These are phyloP conservation scores for Chiropotes sagulatus DNA, from an alignment of 2,797 vertebrate genomes.

Conservation along the genomic window DNA sequence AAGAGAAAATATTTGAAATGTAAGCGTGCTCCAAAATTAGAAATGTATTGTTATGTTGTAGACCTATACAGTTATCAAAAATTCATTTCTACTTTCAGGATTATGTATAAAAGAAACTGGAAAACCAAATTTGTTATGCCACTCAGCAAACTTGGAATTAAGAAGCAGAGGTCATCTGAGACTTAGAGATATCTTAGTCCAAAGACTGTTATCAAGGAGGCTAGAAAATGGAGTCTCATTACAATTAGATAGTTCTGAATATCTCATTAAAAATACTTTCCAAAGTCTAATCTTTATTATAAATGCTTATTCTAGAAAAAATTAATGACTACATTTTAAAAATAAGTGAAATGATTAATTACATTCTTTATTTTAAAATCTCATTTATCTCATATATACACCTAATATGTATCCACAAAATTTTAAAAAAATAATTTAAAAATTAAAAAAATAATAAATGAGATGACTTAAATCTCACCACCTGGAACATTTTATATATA, in stretches of 20 bases:
- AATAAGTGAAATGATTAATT: too few species aligned
- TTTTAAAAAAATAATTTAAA: too few species aligned
- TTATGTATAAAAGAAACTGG: background rate
- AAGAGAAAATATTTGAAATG: background rate
- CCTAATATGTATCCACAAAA: too few species aligned
- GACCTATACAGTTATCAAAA: background rate
- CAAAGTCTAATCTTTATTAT: background rate
- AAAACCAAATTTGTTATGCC: background rate
- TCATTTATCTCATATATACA: too few species aligned
- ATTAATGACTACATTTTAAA: background rate
- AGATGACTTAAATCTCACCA: background rate
- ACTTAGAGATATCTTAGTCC: background rate
- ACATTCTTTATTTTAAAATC: too few species aligned
- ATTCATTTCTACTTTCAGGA: background rate
- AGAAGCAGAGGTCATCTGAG: background rate
- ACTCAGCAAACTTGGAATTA: background rate
- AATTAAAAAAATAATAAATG: background rate
- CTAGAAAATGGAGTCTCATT: background rate
- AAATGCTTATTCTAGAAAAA: background rate
- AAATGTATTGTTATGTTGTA: background rate
- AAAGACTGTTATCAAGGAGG: background rate
- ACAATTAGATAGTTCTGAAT: background rate
- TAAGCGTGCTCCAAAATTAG: background rate
- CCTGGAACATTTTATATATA: background rate
- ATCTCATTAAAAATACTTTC: slow-evolving; percentile 6